A percentile compares a stretch with the other conserved stretches of the same genome.
Conservation (phyloP, 2,113 vertebrate species). For the Myanophis thanlyinensis region DNA sequence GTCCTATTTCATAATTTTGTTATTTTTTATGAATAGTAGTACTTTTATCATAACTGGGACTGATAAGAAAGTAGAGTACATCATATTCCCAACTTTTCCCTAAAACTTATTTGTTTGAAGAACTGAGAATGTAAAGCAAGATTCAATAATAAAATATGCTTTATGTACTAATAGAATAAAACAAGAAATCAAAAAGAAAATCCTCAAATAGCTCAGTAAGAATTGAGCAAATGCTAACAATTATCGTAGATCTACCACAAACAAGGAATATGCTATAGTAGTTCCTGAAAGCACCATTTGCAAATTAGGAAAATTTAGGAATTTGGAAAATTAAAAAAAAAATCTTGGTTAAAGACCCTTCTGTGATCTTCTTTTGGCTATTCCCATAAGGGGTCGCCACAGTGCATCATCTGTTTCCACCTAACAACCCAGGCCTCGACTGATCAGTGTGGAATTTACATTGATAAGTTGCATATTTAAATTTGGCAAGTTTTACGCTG, state of each 20-base stretch:
- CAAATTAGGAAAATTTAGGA: neutral
- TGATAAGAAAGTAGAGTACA: neutral
- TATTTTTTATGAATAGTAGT: neutral
- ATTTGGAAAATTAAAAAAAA: neutral
- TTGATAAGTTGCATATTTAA: no score
- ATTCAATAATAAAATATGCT: neutral
- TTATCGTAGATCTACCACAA: neutral
- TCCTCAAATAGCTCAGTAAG: neutral
- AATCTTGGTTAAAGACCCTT: neutral
- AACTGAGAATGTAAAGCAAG: neutral
- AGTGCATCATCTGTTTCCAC: no score
- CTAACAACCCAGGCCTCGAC: no score
- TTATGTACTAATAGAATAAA: neutral
- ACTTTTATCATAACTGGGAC: neutral
- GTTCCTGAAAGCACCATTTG: neutral
- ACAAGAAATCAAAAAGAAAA: neutral
- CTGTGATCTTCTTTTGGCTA: no score
- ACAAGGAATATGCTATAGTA: neutral
- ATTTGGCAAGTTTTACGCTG: no score
- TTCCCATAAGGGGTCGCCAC: no score
- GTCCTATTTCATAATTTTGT: neutral
- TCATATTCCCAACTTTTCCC: neutral
- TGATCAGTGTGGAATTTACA: no score
- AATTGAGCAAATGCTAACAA: neutral
- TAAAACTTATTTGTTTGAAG: neutral